Percentiles rank a stretch among this genome's conserved stretches.
Conservation (phyloP, 2,888 invertebrate species). For the Acronicta psi region DNA sequence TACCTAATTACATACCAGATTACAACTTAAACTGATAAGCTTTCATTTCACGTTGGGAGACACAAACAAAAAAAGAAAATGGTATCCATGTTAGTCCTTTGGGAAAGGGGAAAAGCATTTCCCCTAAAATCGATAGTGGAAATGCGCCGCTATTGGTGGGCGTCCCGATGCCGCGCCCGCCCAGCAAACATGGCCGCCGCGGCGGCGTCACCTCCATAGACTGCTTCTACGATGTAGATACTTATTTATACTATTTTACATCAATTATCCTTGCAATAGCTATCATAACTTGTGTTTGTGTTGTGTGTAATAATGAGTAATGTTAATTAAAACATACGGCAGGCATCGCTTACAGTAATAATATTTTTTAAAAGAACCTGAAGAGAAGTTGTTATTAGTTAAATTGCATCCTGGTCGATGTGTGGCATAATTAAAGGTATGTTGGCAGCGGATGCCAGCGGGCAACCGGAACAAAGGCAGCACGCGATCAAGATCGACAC, state of each 20-base stretch:
- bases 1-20: too few species aligned
- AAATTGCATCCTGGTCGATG: constrained; percentile 77
- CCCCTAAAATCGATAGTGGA: constrained; percentile 79
- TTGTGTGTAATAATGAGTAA: constrained; percentile 8
- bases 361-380: constrained; percentile 54
- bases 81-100: constrained; percentile 18
- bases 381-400: constrained; percentile 70
- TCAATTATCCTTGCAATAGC: too few species aligned
- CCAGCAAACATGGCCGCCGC: constrained; percentile 79
- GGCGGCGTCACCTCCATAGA: constrained; percentile 43
- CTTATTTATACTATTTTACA: too few species aligned
- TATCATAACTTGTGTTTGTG: too few species aligned
- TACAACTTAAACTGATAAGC: too few species aligned
- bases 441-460: constrained; percentile 76
- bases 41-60: neutral
- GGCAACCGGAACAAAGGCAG: constrained; percentile 77
- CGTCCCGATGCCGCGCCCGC: constrained; percentile 75
- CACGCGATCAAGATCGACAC: constrained; percentile 78
- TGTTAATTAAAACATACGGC: constrained; percentile 65
- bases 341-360: constrained; percentile 55
- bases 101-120: constrained; percentile 67
- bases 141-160: constrained; percentile 77
- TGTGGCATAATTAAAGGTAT: constrained; percentile 77
- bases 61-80: constrained; percentile 12
- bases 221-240: too few species aligned